phyloP scores from a whole-genome alignment of 2,888 invertebrate genomes.

The Hemistola chrysoprasaria region DNA sequence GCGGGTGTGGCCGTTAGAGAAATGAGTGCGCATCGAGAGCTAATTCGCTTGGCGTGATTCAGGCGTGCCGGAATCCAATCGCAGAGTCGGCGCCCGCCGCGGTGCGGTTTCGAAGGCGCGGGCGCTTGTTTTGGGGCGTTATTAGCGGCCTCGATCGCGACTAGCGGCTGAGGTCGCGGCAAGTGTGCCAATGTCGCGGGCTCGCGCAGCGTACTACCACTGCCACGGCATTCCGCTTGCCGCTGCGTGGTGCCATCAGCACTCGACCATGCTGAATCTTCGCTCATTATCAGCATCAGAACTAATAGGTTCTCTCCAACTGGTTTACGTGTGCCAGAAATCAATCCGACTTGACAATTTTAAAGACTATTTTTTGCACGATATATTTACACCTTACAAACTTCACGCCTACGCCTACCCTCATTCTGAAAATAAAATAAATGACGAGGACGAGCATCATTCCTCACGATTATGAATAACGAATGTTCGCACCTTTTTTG shows the following conservation, averaged over 20 bases:
- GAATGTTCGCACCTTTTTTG: conserved; percentile 79
- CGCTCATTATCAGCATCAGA: no score
- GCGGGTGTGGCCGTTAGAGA: conserved; percentile 54
- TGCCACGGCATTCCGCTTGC: conserved; percentile 41
- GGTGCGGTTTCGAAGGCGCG: conserved; percentile 6
- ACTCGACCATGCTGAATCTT: no score
- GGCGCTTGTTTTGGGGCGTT: conserved; percentile 72
- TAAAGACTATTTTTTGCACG: conserved; percentile 1
- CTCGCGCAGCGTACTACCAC: conserved; percentile 47
- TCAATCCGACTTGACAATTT: no score
- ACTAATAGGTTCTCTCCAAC: no score
- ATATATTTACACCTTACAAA: conserved; percentile 39
- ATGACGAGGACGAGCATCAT: conserved; percentile 58
- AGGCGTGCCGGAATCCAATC: conserved; percentile 71
- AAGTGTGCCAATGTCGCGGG: conserved; percentile 79
- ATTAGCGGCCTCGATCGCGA: conserved; percentile 71
- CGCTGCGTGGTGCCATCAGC: conserved; percentile 38
- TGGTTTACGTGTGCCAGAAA: no score
- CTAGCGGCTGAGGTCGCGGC: conserved; percentile 67
- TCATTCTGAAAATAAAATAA: conserved; percentile 68
- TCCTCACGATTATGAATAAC: conserved; percentile 77
- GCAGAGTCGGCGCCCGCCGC: conserved; percentile 39
- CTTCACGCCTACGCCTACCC: conserved; percentile 46
- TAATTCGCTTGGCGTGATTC: conserved; percentile 64
- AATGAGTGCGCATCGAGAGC: conserved; percentile 51